phyloP scores from a whole-genome alignment of 1,140 invertebrate species.

The Babylonia areolata region DNA sequence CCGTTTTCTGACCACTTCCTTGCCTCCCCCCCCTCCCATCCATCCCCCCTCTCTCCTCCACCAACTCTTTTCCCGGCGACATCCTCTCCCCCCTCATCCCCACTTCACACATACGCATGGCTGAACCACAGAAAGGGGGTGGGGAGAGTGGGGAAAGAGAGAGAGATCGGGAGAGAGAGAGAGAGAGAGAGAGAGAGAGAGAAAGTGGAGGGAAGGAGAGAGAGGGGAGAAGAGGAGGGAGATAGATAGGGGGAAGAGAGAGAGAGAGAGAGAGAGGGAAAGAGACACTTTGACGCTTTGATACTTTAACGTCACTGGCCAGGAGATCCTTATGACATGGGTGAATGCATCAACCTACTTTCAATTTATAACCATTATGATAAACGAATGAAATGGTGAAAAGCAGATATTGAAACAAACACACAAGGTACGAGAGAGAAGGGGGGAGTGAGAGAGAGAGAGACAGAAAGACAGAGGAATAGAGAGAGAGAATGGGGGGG shows the following conservation, averaged over 20 bases:
- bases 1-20: not conserved
- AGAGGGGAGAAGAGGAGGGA: not conserved
- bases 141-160: not conserved
- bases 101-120: not conserved
- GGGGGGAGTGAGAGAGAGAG: not conserved
- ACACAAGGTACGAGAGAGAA: no score
- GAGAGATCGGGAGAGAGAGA: conserved; percentile 14
- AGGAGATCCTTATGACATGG: no score
- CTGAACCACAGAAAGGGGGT: no score
- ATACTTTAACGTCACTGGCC: no score
- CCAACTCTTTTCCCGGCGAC: no score
- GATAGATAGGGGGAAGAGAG: not conserved
- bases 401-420: not conserved
- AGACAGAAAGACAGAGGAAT: not conserved
- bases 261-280: not conserved
- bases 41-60: not conserved
- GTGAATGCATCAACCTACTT: no score
- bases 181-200: conserved; percentile 11
- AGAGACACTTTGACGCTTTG: no score
- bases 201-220: not conserved
- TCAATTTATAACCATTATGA: no score
- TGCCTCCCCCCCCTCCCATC: not conserved
- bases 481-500: not conserved
- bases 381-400: no score
- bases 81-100: no score